Evolutionary conservation across 2,888 invertebrate species (phyloP), one percentile per base, ranked within the genome.

Genomic region (Aromia moschata): DNA sequence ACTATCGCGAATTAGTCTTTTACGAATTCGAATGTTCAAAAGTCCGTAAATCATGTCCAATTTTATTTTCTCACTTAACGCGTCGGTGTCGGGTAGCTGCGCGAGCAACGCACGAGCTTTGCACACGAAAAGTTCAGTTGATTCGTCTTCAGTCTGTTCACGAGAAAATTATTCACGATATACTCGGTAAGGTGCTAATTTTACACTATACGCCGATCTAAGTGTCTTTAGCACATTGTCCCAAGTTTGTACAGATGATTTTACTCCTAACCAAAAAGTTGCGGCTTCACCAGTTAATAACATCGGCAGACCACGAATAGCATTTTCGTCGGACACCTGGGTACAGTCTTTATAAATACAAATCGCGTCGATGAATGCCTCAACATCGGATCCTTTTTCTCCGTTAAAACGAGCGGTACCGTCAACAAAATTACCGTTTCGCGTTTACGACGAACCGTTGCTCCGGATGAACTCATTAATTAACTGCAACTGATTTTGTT

Each of bases 341-440:
- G 44, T 10, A 44, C 67, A 64, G 14, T 59, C 59, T 38, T 64
- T 59, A 15, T 58, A 61, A n/a, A 46, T 40, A 12, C 31, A 16
- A 20, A 60, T 41, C 2, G 60, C 44, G 43, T 54, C 51, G 41
- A 58, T 47, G 41, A 63, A 63, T 7, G 45, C 40, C 7, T 57
- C 53, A 1, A 62, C 20, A 43, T 60, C 46, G 16, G 30, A 10
- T 3, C 11, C 18, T 5, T 12, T 15, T 17, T 43, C 12, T 17
- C 43, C 43, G 3, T 17, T 10, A 17, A 43, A 43, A 5, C 43
- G 17, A 9, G 20, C 10, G n/a, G 18, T 17, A 43, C 38, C 11
- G 14, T 11, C 36, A 36, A 36, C 36, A 36, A 36, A 36, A 36
- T 25, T 36, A 38, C 12, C 14, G 14, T 7, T 38, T 12, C 5